phyloP scores from a whole-genome alignment of 2,113 vertebrate genomes.

The Cricetomys ansorgei region DNA sequence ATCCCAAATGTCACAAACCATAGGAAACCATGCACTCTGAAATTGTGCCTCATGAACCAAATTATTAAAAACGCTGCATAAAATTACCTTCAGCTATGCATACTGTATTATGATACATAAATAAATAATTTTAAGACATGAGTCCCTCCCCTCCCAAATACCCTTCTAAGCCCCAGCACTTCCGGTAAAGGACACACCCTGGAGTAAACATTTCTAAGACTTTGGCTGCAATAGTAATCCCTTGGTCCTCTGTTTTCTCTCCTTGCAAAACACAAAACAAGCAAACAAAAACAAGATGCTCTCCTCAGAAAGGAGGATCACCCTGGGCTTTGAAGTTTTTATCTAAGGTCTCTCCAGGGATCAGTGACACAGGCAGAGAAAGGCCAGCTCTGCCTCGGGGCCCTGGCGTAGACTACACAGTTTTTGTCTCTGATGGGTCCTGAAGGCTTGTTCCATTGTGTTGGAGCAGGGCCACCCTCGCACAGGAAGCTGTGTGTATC shows the following conservation, averaged over 20 bases:
- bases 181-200: neutral
- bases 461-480: slow-evolving; percentile 31
- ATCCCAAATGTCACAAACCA: too few species aligned
- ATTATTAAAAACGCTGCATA: neutral
- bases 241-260: neutral
- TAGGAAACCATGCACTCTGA: neutral
- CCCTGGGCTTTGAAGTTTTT: slow-evolving; percentile 40
- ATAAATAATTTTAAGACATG: neutral
- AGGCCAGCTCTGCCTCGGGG: slow-evolving; percentile 50
- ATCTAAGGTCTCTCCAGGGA: slow-evolving; percentile 40
- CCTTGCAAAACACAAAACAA: neutral
- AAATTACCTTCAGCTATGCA: neutral
- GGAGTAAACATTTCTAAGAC: neutral
- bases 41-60: neutral
- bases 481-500: slow-evolving; percentile 59
- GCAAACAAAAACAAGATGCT: neutral
- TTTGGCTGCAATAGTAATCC: neutral
- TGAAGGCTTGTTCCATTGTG: neutral
- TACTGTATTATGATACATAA: neutral
- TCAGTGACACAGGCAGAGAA: neutral
- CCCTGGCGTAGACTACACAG: slow-evolving; percentile 5
- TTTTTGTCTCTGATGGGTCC: neutral
- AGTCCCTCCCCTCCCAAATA: neutral
- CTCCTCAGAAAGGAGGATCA: neutral
- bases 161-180: neutral